Percentiles rank a stretch among this genome's conserved stretches.
phyloP scores from a whole-genome alignment of 2,797 vertebrate genomes.

The Pseudotriccus pelzelni region DNA sequence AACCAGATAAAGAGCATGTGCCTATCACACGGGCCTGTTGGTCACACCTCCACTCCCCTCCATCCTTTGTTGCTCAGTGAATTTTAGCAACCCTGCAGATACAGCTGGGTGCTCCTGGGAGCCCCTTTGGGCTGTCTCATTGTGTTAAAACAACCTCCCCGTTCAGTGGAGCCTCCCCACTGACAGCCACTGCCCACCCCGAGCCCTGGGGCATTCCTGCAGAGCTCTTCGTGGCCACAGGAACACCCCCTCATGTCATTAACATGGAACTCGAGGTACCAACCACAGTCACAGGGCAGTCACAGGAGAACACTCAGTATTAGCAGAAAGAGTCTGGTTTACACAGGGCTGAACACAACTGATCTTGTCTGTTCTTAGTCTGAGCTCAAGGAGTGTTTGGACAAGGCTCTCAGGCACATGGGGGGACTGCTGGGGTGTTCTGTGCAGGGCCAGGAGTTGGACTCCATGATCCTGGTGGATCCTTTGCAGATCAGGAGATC shows the following conservation, averaged over 20 bases:
- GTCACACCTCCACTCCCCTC: no score
- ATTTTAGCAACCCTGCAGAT: not conserved
- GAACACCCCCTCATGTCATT: not conserved
- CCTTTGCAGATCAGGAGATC: not conserved
- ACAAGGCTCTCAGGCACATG: not conserved
- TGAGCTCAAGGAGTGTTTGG: not conserved
- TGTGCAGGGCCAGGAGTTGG: not conserved
- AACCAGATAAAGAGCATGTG: not conserved
- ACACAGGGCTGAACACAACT: not conserved
- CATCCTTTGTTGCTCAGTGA: not conserved
- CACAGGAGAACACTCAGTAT: not conserved
- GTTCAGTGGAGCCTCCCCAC: not conserved
- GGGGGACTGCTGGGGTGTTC: not conserved
- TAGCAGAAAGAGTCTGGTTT: not conserved
- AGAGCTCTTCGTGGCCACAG: not conserved
- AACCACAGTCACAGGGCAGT: not conserved
- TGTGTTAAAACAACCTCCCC: accelerated
- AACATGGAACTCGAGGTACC: not conserved
- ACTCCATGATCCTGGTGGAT: not conserved
- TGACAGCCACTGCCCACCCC: not conserved
- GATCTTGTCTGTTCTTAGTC: not conserved
- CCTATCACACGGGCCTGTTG: accelerated
- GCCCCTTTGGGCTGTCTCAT: not conserved
- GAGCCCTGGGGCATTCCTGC: not conserved
- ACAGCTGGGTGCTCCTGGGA: not conserved